A percentile compares a stretch with the other conserved stretches of the same genome.
Conservation (phyloP, 1,140 invertebrate species). For the Apis dorsata region DNA sequence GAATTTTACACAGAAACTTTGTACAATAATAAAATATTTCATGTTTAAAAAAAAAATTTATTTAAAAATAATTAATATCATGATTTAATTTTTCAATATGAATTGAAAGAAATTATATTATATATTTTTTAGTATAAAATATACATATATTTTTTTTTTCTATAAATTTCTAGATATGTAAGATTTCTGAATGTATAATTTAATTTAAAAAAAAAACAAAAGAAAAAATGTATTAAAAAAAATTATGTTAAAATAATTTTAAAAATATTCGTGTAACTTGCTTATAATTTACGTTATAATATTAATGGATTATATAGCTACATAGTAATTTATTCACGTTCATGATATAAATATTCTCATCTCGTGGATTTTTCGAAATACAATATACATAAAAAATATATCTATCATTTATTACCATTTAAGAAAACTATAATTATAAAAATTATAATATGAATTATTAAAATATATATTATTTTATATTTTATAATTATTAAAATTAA, state of each 20-base stretch:
- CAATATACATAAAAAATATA: not conserved
- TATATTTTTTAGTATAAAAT: too few species aligned
- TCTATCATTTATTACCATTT: too few species aligned
- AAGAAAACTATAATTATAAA: not conserved
- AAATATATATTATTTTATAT: too few species aligned
- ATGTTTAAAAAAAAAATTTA: not conserved
- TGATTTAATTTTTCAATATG: too few species aligned
- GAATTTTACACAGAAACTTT: not conserved
- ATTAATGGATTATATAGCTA: slow-evolving; percentile 54
- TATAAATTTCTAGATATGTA: too few species aligned
- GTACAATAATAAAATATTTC: not conserved
- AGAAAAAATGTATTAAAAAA: too few species aligned
- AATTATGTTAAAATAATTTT: not conserved
- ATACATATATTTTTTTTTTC: too few species aligned
- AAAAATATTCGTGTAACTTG: not conserved
- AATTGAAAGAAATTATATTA: too few species aligned
- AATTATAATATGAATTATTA: too few species aligned
- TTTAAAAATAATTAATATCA: not conserved
- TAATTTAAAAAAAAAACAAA: too few species aligned
- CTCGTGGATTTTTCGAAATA: not conserved
- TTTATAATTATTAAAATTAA: too few species aligned
- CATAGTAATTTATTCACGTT: slow-evolving; percentile 42
- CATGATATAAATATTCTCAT: not conserved
- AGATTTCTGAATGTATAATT: too few species aligned
- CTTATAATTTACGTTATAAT: slow-evolving; percentile 9